phyloP scores from a whole-genome alignment of 1,140 invertebrate genomes.

The Cyphomyrmex costatus region DNA sequence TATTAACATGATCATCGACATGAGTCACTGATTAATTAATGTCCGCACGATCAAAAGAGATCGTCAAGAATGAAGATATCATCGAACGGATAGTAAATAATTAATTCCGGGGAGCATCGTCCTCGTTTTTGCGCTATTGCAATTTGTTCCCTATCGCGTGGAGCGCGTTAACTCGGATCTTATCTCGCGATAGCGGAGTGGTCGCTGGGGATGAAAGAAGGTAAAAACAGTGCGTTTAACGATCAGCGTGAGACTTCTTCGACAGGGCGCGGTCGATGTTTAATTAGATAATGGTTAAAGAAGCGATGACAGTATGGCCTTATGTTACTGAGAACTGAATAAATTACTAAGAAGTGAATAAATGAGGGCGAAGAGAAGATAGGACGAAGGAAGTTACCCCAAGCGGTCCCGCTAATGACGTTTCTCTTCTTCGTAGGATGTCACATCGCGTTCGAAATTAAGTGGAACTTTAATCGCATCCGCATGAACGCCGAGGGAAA shows the following conservation, averaged over 20 bases:
- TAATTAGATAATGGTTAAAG: slow-evolving; percentile 50
- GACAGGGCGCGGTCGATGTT: slow-evolving; percentile 44
- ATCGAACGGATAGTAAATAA: slow-evolving; percentile 32
- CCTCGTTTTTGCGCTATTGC: slow-evolving; percentile 32
- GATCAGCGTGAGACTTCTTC: slow-evolving; percentile 21
- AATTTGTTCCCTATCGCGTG: slow-evolving; percentile 48
- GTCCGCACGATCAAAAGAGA: background rate
- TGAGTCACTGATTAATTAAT: slow-evolving; percentile 30
- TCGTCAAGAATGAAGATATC: slow-evolving; percentile 5
- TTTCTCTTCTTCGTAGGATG: slow-evolving; percentile 72
- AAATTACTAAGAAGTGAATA: slow-evolving; percentile 43
- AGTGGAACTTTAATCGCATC: slow-evolving; percentile 46
- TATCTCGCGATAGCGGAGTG: slow-evolving; percentile 35
- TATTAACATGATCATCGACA: background rate
- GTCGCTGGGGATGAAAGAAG: slow-evolving; percentile 7
- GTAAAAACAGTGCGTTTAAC: slow-evolving; percentile 50
- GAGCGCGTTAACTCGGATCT: slow-evolving; percentile 46
- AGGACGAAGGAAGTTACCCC: slow-evolving; percentile 66
- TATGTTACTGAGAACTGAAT: slow-evolving; percentile 24
- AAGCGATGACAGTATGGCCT: slow-evolving; percentile 14
- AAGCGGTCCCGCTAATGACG: slow-evolving; percentile 80
- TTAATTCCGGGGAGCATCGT: slow-evolving; percentile 20
- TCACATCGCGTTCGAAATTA: slow-evolving; percentile 66
- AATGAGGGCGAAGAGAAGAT: slow-evolving; percentile 45
- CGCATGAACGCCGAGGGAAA: background rate